Evolutionary conservation across 2,888 invertebrate species (phyloP), one percentile per base, ranked within the genome.

Genomic region (Clostera curtula): DNA sequence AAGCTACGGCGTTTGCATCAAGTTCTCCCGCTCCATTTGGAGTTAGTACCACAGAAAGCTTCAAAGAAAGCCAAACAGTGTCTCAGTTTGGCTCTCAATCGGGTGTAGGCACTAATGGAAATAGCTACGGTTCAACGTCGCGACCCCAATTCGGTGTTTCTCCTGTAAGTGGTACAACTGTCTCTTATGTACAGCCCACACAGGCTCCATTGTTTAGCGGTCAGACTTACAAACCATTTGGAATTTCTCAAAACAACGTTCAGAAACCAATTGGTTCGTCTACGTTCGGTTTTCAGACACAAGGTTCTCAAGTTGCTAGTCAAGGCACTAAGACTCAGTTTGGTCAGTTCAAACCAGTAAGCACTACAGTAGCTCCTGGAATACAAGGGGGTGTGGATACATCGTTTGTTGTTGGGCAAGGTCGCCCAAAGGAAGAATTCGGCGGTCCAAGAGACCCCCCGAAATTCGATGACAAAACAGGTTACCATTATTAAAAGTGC

Each of bases 401-500:
- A 12, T 12, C 13, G 12, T n/a, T 5, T 7, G 22, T 4, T 4
- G n/a, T 12, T 13, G 22, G 13, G 3, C n/a, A n/a, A n/a, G n/a
- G n/a, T n/a, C n/a, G n/a, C n/a, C n/a, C n/a, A n/a, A n/a, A n/a
- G n/a, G 77, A 79, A 37, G 28, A 52, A n/a, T 82, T 82, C 10
- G 66, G 63, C 17, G 73, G 65, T 9, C 56, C 69, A 0, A 49
- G 72, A 36, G 54, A 64, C 26, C 72, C 76, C 5, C 73, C 79
- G 1, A 73, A 56, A 28, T 83, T 72, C 26, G 72, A 77, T 31
- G 51, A 51, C 7, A 47, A 68, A 49, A 71, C 71, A 24, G 82
- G 82, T 14, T 82, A 83, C 40, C 66, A 79, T 55, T 79, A 80
- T 43, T 77, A 38, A 61, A 38, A 37, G 47, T 54, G 49, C 53